A percentile compares a stretch with the other conserved stretches of the same genome.
Conservation (phyloP, 92 coral and sea anemone species). For the Metridium senile region DNA sequence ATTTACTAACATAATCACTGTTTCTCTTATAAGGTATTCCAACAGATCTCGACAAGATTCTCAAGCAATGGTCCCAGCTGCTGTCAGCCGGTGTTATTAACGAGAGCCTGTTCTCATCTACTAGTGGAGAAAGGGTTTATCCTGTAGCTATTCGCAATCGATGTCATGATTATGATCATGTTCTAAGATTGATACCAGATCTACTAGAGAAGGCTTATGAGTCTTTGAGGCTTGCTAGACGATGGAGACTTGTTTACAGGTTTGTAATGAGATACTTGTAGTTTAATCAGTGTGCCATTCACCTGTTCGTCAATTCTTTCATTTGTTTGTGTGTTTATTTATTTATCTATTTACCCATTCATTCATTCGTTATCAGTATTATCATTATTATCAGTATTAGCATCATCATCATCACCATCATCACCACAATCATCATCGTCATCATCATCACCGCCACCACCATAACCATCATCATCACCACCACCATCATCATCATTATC, state of each 20-base stretch:
- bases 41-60: constrained; percentile 67
- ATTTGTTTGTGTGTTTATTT: no score
- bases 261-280: no score
- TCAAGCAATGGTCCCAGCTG: constrained; percentile 72
- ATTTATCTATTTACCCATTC: background rate
- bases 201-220: constrained; percentile 87
- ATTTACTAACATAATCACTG: no score
- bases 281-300: no score
- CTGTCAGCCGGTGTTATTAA: constrained; percentile 78
- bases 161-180: constrained; percentile 82
- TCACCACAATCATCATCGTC: no score
- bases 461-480: no score
- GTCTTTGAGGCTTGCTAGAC: constrained; percentile 82
- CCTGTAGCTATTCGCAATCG: constrained; percentile 76
- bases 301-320: no score
- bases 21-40: constrained; percentile 45
- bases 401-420: no score
- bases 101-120: constrained; percentile 68
- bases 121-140: constrained; percentile 72
- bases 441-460: no score
- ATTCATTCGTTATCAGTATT: background rate
- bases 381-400: no score
- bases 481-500: no score
- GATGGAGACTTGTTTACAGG: constrained; percentile 82
- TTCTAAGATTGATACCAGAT: constrained; percentile 87